Conservation (phyloP, 1,140 invertebrate species). For the Drosophila mauritiana region DNA sequence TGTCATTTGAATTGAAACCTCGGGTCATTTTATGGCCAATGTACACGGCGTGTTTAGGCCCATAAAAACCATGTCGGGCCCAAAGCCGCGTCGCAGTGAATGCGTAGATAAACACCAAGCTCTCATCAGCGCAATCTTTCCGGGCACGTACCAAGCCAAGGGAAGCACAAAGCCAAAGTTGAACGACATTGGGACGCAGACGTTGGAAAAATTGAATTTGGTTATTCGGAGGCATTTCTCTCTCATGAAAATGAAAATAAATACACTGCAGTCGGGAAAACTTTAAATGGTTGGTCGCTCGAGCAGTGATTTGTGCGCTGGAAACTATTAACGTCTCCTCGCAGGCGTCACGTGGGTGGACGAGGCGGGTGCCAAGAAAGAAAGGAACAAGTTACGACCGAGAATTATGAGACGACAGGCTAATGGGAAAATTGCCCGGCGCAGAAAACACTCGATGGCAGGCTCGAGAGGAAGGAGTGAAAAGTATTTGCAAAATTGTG, state of each 20-base stretch:
- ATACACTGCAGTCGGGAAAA: slow-evolving; percentile 51
- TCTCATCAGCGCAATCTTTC: slow-evolving; percentile 35
- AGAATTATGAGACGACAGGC: slow-evolving; percentile 73
- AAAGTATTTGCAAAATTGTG: slow-evolving; percentile 52
- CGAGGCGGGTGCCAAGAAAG: slow-evolving; percentile 8
- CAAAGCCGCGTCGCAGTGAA: slow-evolving; percentile 18
- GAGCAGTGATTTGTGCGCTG: slow-evolving; percentile 52
- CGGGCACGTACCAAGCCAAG: slow-evolving; percentile 61
- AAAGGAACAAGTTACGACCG: slow-evolving; percentile 47
- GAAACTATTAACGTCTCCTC: slow-evolving; percentile 66
- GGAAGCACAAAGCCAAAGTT: slow-evolving; percentile 47
- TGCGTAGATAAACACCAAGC: slow-evolving; percentile 60
- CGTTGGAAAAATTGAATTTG: slow-evolving; percentile 54
- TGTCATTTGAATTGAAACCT: slow-evolving; percentile 78
- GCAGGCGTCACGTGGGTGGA: slow-evolving; percentile 66
- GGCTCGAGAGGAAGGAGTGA: not conserved
- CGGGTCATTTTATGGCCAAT: slow-evolving; percentile 71
- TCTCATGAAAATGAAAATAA: slow-evolving; percentile 69
- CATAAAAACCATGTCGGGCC: slow-evolving; percentile 45
- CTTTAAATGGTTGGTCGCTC: slow-evolving; percentile 26
- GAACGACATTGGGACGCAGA: slow-evolving; percentile 63
- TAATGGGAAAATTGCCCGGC: slow-evolving; percentile 47
- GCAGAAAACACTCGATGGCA: not conserved
- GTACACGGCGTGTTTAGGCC: slow-evolving; percentile 41
- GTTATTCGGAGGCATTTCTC: slow-evolving; percentile 28